These are phyloP conservation scores for Ctena decussata DNA, from an alignment of 2,888 invertebrate genomes.

Conservation along the genomic window DNA sequence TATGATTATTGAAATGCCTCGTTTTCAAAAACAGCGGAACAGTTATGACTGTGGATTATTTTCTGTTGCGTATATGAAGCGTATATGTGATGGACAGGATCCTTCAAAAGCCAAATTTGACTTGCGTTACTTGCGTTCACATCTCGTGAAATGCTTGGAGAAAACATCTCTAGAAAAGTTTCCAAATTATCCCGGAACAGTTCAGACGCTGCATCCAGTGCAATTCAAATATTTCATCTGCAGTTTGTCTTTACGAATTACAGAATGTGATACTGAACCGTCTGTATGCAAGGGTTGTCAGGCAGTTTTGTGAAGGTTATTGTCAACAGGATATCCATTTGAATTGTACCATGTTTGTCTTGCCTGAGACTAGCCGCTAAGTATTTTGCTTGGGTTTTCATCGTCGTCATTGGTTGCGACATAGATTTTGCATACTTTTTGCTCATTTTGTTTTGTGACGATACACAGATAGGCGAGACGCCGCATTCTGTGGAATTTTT, in stretches of 20 bases:
- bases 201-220: background rate
- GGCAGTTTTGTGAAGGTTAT: too few species aligned
- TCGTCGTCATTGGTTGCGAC: too few species aligned
- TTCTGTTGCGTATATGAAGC: slow-evolving; percentile 64
- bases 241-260: background rate
- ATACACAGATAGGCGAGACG: too few species aligned
- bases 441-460: too few species aligned
- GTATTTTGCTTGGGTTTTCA: too few species aligned
- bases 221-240: background rate
- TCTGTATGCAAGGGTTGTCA: background rate
- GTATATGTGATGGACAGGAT: slow-evolving; percentile 52
- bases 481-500: too few species aligned
- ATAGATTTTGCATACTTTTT: too few species aligned
- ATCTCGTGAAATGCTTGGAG: slow-evolving; percentile 46
- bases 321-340: too few species aligned
- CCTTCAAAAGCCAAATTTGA: slow-evolving; percentile 62
- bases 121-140: slow-evolving; percentile 41
- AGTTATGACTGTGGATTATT: slow-evolving; percentile 65
- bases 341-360: too few species aligned
- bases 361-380: too few species aligned
- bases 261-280: background rate
- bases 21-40: slow-evolving; percentile 61
- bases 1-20: slow-evolving; percentile 48
- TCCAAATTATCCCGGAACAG: slow-evolving; percentile 20
- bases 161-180: slow-evolving; percentile 35